Evolutionary conservation across 2,797 vertebrate genomes (phyloP).

Genomic region (Mus spretus): DNA sequence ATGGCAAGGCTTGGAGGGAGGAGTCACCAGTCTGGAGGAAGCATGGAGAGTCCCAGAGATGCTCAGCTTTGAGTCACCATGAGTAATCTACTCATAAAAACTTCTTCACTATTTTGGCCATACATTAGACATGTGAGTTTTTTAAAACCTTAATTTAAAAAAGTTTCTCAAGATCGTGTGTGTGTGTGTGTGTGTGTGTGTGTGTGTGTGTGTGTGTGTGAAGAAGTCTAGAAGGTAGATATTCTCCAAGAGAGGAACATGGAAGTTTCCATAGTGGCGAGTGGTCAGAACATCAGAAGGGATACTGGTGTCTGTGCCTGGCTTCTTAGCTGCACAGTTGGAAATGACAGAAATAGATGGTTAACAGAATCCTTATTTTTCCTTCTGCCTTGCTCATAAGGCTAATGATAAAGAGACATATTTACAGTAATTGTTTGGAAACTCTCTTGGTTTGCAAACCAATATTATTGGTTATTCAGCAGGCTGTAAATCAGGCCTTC

Average conservation of each 20-base stretch:
- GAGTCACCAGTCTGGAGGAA: not conserved
- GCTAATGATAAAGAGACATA: conserved; percentile 3
- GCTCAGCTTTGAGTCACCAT: not conserved
- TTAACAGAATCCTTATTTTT: conserved; percentile 21
- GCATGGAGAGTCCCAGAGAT: not conserved
- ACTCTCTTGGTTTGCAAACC: not conserved
- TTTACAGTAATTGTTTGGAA: conserved; percentile 63
- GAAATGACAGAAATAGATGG: not conserved
- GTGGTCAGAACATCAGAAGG: not conserved
- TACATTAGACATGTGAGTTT: not conserved
- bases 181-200: not conserved
- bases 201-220: not conserved
- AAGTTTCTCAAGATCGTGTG: not conserved
- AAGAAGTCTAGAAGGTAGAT: not conserved
- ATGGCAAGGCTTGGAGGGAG: not conserved
- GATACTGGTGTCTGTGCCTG: not conserved
- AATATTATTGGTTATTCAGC: conserved; percentile 40
- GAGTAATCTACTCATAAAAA: not conserved
- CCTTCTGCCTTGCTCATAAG: conserved; percentile 12
- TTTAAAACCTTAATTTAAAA: not conserved
- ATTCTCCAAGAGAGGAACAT: not conserved
- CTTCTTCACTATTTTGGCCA: not conserved
- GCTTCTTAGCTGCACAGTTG: not conserved
- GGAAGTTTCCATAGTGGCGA: not conserved
- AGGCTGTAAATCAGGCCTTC: conserved; percentile 57